phyloP scores from a whole-genome alignment of 2,888 invertebrate species.

The Hydrotaea diabolus region DNA sequence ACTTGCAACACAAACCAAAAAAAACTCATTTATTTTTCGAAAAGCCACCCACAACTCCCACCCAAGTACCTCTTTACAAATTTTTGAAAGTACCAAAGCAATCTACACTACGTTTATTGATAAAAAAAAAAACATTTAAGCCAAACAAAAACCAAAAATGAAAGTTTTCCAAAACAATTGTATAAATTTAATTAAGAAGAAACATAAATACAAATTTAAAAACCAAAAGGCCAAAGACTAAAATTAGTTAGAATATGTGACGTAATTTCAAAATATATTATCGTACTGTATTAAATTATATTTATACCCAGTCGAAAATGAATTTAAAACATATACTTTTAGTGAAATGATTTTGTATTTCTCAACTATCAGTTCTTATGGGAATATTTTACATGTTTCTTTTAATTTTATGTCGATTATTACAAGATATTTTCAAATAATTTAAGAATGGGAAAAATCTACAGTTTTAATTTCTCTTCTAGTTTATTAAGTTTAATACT shows the following conservation, averaged over 20 bases:
- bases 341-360: not conserved
- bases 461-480: not conserved
- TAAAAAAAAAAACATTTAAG: slow-evolving; percentile 52
- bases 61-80: slow-evolving; percentile 66
- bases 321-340: slow-evolving; percentile 1
- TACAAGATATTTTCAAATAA: slow-evolving; percentile 5
- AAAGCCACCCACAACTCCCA: slow-evolving; percentile 63
- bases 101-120: slow-evolving; percentile 40
- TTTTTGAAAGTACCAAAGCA: slow-evolving; percentile 40
- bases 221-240: slow-evolving; percentile 62
- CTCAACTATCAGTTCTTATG: not conserved
- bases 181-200: slow-evolving; percentile 40
- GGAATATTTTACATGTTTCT: too few species aligned
- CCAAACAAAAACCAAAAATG: slow-evolving; percentile 54
- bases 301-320: slow-evolving; percentile 40
- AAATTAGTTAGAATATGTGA: slow-evolving; percentile 56
- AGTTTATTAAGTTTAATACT: not conserved
- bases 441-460: slow-evolving; percentile 29
- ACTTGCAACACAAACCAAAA: too few species aligned
- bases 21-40: slow-evolving; percentile 52
- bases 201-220: slow-evolving; percentile 31
- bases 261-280: slow-evolving; percentile 39
- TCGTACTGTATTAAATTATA: slow-evolving; percentile 32
- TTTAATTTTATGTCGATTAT: not conserved
- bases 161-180: slow-evolving; percentile 60